These are phyloP conservation scores for Daubentonia madagascariensis DNA, from an alignment of 2,113 vertebrate genomes.

Conservation along the genomic window DNA sequence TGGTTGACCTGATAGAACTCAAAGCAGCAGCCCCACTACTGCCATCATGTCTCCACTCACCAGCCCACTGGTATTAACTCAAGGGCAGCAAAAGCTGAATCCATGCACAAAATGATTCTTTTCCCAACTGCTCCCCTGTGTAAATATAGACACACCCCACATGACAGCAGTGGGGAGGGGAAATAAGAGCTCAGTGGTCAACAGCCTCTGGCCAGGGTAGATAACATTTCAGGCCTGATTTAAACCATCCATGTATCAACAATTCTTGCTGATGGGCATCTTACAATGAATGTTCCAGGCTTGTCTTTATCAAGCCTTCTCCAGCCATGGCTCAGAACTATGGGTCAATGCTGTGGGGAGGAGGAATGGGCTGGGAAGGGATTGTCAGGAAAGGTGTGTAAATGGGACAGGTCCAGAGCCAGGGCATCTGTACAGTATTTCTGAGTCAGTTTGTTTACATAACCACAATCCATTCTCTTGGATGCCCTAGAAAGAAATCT, in stretches of 20 bases:
- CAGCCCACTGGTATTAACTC: neutral
- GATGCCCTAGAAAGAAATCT: neutral
- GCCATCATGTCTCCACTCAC: neutral
- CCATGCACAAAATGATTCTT: neutral
- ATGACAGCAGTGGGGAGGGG: neutral
- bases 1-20: neutral
- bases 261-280: neutral
- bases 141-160: neutral
- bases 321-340: neutral
- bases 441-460: constrained; percentile 20
- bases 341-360: neutral
- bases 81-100: neutral
- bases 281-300: neutral
- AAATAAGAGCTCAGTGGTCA: neutral
- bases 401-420: neutral
- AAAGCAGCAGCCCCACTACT: neutral
- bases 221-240: neutral
- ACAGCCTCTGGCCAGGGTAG: neutral
- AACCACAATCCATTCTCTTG: neutral
- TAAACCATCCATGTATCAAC: neutral
- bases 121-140: neutral
- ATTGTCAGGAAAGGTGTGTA: neutral
- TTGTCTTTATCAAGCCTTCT: constrained; percentile 22
- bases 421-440: neutral
- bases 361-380: neutral